phyloP scores from a whole-genome alignment of 1,140 invertebrate genomes.

The Pentalonia nigronervosa region DNA sequence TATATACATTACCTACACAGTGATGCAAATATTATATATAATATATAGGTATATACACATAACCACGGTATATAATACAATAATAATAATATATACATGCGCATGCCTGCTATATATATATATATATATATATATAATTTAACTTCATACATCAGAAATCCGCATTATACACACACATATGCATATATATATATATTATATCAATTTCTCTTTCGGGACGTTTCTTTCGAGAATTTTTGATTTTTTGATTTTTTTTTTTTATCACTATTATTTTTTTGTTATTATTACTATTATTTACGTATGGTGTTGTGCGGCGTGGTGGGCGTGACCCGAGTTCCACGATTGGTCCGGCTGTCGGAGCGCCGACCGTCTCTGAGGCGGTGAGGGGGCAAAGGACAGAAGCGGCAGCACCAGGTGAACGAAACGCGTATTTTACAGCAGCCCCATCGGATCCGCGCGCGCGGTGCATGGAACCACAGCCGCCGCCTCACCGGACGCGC shows the following conservation, averaged over 20 bases:
- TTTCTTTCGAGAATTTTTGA: neutral
- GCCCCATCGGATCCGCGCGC: neutral
- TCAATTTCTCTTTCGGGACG: constrained; percentile 11
- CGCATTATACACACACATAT: neutral
- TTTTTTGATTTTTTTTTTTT: neutral
- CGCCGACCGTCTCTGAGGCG: too few species aligned
- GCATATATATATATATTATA: neutral
- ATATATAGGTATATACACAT: neutral
- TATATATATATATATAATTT: too few species aligned
- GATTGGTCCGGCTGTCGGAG: neutral
- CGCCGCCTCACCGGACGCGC: neutral
- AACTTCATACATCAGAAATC: neutral
- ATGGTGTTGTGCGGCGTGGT: neutral
- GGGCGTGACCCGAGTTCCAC: neutral
- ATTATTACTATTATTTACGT: constrained; percentile 7
- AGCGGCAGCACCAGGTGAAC: constrained; percentile 31
- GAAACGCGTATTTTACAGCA: neutral
- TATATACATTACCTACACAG: too few species aligned
- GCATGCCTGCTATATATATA: too few species aligned
- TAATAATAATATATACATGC: neutral
- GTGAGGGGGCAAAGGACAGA: neutral
- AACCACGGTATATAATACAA: neutral
- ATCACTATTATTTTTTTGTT: neutral
- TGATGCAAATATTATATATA: neutral
- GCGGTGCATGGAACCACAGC: neutral